A percentile compares a stretch with the other conserved stretches of the same genome.
phyloP scores from a whole-genome alignment of 2,888 invertebrate genomes.

The Tuberolachnus salignus region DNA sequence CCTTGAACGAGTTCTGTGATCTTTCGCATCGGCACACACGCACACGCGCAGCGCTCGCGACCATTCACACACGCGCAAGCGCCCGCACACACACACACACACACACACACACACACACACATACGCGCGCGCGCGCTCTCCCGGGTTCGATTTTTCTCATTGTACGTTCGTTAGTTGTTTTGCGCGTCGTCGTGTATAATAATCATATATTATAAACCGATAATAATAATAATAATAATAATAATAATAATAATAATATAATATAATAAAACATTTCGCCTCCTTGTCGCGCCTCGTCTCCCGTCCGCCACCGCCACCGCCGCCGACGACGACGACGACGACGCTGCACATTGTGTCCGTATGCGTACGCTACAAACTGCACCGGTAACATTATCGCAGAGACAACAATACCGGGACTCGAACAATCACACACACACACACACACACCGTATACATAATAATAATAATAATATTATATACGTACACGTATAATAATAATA shows the following conservation, averaged over 20 bases:
- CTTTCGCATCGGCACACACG: constrained; percentile 46
- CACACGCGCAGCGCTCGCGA: neutral
- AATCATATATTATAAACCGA: constrained; percentile 40
- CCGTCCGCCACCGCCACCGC: neutral
- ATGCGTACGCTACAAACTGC: constrained; percentile 25
- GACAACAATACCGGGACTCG: constrained; percentile 38
- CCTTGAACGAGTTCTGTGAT: constrained; percentile 57
- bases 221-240: constrained; percentile 25
- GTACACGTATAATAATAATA: neutral
- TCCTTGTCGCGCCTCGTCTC: neutral
- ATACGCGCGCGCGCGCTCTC: neutral
- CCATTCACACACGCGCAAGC: neutral
- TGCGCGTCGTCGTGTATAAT: constrained; percentile 19
- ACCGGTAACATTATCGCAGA: constrained; percentile 1
- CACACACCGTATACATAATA: neutral
- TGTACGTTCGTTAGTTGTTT: constrained; percentile 54
- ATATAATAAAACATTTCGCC: constrained; percentile 42
- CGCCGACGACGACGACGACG: neutral
- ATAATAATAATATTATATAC: too few relatives aligned
- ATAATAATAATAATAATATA: constrained; percentile 19
- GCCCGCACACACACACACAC: neutral
- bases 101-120: neutral
- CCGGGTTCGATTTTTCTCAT: constrained; percentile 51
- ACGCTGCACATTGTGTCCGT: neutral
- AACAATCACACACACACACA: neutral